phyloP scores from a whole-genome alignment of 1,140 invertebrate species.

The Solenopsis invicta region DNA sequence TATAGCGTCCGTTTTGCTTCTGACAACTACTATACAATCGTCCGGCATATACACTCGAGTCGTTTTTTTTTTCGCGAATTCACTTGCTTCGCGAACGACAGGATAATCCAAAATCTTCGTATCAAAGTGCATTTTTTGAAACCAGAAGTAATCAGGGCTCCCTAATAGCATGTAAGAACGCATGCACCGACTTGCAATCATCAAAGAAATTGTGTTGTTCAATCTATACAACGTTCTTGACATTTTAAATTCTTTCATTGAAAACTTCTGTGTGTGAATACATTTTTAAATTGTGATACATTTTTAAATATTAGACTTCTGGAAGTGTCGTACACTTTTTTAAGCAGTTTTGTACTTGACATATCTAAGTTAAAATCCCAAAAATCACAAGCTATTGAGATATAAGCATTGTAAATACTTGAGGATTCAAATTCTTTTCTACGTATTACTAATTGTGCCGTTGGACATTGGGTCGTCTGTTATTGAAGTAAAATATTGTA shows the following conservation, averaged over 20 bases:
- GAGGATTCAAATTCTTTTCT: slow-evolving; percentile 5
- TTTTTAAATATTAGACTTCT: neutral
- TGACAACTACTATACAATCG: slow-evolving; percentile 74
- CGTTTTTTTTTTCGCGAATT: slow-evolving; percentile 77
- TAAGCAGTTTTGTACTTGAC: neutral
- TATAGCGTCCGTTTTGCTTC: slow-evolving; percentile 84
- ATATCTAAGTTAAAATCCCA: neutral
- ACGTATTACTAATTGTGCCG: neutral
- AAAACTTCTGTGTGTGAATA: neutral
- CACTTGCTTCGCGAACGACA: slow-evolving; percentile 54
- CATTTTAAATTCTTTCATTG: neutral
- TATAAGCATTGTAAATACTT: neutral
- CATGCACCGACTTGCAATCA: neutral
- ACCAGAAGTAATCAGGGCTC: slow-evolving; percentile 59
- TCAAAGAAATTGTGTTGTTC: neutral
- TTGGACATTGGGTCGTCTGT: neutral
- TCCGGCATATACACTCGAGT: slow-evolving; percentile 57
- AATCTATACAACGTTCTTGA: neutral
- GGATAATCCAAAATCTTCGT: slow-evolving; percentile 59
- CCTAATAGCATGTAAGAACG: slow-evolving; percentile 53
- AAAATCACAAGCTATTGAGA: neutral
- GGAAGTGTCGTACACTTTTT: neutral
- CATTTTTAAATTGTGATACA: neutral
- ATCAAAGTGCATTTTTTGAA: slow-evolving; percentile 53
- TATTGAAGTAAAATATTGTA: neutral